Conservation (phyloP, 2,113 vertebrate genomes). For the Haemorhous mexicanus region DNA sequence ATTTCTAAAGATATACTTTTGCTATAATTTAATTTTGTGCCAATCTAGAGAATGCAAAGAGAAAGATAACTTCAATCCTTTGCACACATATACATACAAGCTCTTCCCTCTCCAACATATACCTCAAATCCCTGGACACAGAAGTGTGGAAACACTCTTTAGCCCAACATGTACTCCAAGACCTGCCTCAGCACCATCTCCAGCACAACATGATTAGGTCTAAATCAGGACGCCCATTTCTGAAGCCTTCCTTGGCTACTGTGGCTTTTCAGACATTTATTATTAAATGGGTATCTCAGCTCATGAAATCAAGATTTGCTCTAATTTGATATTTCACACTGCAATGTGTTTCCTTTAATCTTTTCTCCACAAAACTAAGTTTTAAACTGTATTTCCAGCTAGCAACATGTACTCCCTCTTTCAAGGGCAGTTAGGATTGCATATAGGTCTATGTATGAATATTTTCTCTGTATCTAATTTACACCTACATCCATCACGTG, state of each 20-base stretch:
- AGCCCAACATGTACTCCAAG: neutral
- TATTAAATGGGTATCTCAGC: neutral
- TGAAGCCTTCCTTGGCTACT: neutral
- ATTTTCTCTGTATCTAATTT: neutral
- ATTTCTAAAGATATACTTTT: neutral
- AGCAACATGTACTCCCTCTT: neutral
- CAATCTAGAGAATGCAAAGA: neutral
- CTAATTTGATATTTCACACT: neutral
- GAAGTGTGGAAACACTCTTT: neutral
- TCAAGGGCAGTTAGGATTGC: neutral
- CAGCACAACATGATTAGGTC: neutral
- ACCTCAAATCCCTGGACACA: neutral
- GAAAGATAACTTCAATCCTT: neutral
- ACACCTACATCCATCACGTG: neutral
- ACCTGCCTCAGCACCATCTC: neutral
- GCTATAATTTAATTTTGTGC: neutral
- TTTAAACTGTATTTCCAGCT: neutral
- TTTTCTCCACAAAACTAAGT: neutral
- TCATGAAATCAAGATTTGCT: neutral
- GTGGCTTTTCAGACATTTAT: neutral
- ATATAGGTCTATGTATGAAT: neutral
- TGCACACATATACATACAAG: neutral
- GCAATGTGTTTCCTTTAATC: neutral
- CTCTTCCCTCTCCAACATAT: neutral
- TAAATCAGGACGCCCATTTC: neutral